phyloP scores from a whole-genome alignment of 2,113 vertebrate species.

The Montifringilla adamsi region DNA sequence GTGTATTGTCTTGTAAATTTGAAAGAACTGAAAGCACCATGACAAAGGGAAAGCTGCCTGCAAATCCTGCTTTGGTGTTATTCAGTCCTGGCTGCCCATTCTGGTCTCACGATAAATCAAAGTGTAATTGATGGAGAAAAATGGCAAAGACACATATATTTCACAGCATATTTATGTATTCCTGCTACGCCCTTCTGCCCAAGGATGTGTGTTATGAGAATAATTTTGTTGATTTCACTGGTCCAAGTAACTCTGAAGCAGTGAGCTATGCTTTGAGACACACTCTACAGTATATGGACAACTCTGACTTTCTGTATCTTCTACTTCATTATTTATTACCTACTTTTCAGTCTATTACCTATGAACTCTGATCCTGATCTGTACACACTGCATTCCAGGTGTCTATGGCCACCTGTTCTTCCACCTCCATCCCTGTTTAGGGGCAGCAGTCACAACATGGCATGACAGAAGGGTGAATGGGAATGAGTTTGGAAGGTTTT shows the following conservation, averaged over 20 bases:
- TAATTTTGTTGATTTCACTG: neutral
- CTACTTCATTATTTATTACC: neutral
- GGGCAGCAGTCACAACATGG: neutral
- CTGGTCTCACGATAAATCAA: neutral
- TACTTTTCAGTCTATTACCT: neutral
- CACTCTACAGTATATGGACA: neutral
- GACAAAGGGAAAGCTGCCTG: neutral
- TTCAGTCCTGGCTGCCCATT: neutral
- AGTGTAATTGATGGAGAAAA: neutral
- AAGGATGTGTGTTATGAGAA: neutral
- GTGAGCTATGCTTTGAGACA: neutral
- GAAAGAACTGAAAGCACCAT: neutral
- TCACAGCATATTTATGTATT: neutral
- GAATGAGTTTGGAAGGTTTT: neutral
- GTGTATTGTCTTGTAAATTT: neutral
- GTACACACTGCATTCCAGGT: neutral
- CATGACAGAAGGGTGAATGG: neutral
- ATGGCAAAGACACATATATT: neutral
- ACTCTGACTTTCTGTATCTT: neutral
- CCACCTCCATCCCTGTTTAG: neutral
- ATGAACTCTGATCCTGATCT: neutral
- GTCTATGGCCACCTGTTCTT: neutral
- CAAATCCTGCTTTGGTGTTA: neutral
- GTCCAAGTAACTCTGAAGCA: neutral
- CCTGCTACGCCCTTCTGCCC: neutral